Base-by-base conservation (phyloP, 2,113 vertebrate species). In the Boulengeromyrus knoepffleri region DNA sequence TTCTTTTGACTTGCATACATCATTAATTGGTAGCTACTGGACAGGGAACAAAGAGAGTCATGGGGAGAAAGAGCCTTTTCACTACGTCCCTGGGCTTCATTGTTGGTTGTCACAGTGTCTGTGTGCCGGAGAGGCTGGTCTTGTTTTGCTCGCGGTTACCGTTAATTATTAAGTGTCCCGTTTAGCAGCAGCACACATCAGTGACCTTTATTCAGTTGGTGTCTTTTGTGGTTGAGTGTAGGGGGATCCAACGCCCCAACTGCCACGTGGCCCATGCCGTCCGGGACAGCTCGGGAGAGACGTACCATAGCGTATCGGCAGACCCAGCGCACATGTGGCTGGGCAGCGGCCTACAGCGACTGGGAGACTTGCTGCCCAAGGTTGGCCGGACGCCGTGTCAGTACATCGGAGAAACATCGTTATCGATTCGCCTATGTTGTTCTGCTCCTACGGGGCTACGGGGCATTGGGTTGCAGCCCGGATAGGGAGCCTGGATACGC, bases 351-450 rank as follows among this genome's bases (percentile, higher is more conserved):
- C 24, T 8, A 27, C 13, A 49, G 19, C 24, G 77, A 15, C 46
- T 21, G 83, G 0, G 52, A 77, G 17, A 17, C 19, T 1, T 0
- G 31, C n/a, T 47, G 52, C 8, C 46, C 3, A 46, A n/a, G 80
- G 45, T 13, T 52, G 88, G 88, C 90, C 91, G 89, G 46, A 62
- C 89, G 91, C 49, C 92, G 90, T 93, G 92, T 92, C n/a, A 92
- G 91, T 91, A 90, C 92, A 94, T 92, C 92, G 92, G 92, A 89
- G 77, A 85, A 93, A 93, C 93, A 93, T 91, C 91, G 92, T 77
- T 92, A 93, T 95, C 13, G 94, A 95, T 95, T 52, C 45, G n/a
- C 42, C 91, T 90, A 19, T 83, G 27, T 39, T 85, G 62, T 45
- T 66, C 89, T 89, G 91, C 91, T 92, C 93, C 91, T 89, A 90